phyloP scores from a whole-genome alignment of 2,888 invertebrate genomes.

The Aromia moschata region DNA sequence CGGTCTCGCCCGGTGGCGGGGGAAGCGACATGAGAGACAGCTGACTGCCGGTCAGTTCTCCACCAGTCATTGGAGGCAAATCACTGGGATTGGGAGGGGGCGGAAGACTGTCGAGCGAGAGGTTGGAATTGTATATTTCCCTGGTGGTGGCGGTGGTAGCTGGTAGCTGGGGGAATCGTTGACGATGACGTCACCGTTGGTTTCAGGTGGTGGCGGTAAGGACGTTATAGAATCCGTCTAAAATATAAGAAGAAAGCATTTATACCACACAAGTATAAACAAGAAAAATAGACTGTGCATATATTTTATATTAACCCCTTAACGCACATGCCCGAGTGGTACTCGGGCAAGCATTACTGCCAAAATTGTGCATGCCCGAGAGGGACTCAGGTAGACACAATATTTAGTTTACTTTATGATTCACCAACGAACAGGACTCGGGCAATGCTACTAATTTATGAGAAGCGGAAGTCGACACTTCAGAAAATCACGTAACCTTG shows the following conservation, averaged over 20 bases:
- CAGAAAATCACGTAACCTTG: too few species aligned
- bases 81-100: conserved; percentile 77
- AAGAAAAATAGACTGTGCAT: too few species aligned
- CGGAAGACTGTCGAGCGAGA: conserved; percentile 82
- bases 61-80: conserved; percentile 64
- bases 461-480: too few species aligned
- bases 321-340: too few species aligned
- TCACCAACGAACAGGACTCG: too few species aligned
- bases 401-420: too few species aligned
- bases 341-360: too few species aligned
- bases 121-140: conserved; percentile 80
- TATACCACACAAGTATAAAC: too few species aligned
- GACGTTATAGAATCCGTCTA: conserved; percentile 69
- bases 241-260: conserved; percentile 37
- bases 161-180: conserved; percentile 66
- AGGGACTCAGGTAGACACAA: too few species aligned
- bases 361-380: too few species aligned
- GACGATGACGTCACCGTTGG: conserved; percentile 61
- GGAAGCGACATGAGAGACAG: conserved; percentile 76
- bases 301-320: too few species aligned
- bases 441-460: too few species aligned
- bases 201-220: conserved; percentile 65
- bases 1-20: conserved; percentile 72
- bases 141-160: conserved; percentile 77
- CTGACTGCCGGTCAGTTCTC: conserved; percentile 75